A percentile compares a stretch with the other conserved stretches of the same genome.
These are phyloP conservation scores for Galago senegalensis DNA, from an alignment of 2,797 vertebrate species.

Conservation along the genomic window DNA sequence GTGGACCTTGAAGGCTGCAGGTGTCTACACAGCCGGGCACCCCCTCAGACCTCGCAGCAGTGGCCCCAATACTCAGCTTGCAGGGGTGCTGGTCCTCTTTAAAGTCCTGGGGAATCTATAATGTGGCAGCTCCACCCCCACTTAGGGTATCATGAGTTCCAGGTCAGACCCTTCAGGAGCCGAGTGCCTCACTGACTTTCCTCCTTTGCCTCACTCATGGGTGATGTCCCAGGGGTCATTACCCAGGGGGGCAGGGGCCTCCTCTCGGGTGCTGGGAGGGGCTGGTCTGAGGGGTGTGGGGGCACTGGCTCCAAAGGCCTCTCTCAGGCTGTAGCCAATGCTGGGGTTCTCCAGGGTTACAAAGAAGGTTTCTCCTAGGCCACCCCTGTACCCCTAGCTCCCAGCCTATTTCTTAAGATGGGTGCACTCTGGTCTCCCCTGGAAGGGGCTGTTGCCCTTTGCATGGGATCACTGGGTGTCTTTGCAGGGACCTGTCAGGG, in stretches of 20 bases:
- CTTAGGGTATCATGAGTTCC: slow-evolving; percentile 34
- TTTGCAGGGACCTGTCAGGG: background rate
- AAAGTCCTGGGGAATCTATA: background rate
- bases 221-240: background rate
- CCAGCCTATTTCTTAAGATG: background rate
- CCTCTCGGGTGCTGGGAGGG: background rate
- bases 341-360: background rate
- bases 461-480: background rate
- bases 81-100: background rate
- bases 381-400: too few relatives aligned
- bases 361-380: background rate
- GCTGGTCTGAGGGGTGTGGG: background rate
- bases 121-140: background rate
- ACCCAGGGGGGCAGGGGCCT: background rate
- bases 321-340: background rate
- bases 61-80: fast-evolving
- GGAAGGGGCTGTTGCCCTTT: background rate
- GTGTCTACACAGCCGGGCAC: background rate
- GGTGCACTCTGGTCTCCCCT: background rate
- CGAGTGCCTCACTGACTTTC: background rate
- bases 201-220: slow-evolving; percentile 40
- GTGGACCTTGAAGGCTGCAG: background rate
- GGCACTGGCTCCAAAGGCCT: background rate
- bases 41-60: background rate
- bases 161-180: slow-evolving; percentile 34